These are phyloP conservation scores for Bothrops alternatus DNA, from an alignment of 2,797 vertebrate species.

Conservation along the genomic window DNA sequence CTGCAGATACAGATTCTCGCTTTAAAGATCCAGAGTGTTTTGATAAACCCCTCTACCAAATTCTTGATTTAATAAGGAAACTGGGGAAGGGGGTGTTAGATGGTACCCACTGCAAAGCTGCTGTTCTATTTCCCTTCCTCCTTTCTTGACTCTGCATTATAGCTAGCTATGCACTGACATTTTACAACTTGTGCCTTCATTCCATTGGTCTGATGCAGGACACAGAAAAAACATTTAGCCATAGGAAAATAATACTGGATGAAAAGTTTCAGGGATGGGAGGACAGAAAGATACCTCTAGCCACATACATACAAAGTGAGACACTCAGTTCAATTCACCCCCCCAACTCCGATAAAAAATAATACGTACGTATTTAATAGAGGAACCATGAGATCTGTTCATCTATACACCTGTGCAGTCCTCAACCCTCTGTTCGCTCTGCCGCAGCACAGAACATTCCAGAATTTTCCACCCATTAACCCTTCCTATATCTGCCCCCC, in stretches of 20 bases:
- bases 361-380: conserved; percentile 72
- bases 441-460: conserved; percentile 81
- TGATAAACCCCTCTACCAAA: conserved; percentile 40
- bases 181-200: conserved; percentile 66
- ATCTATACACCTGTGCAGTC: conserved; percentile 72
- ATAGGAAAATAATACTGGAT: conserved; percentile 29
- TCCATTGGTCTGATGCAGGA: conserved; percentile 69
- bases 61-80: conserved; percentile 20
- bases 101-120: conserved; percentile 60
- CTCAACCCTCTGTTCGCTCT: conserved; percentile 66
- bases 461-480: conserved; percentile 84
- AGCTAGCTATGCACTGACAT: conserved; percentile 61
- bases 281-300: conserved; percentile 56
- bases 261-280: conserved; percentile 41
- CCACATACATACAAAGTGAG: conserved; percentile 1
- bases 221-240: conserved; percentile 60
- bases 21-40: conserved; percentile 38
- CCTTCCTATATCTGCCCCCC: conserved; percentile 72
- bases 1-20: conserved; percentile 78
- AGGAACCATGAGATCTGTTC: conserved; percentile 67
- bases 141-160: conserved; percentile 58
- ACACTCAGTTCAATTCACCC: conserved; percentile 42
- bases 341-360: conserved; percentile 60
- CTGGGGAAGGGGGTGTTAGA: conserved; percentile 1
- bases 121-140: conserved; percentile 56